A percentile compares a stretch with the other conserved stretches of the same genome.
phyloP scores from a whole-genome alignment of 64 coral and sea anemone genomes.

The Pocillopora damicornis region DNA sequence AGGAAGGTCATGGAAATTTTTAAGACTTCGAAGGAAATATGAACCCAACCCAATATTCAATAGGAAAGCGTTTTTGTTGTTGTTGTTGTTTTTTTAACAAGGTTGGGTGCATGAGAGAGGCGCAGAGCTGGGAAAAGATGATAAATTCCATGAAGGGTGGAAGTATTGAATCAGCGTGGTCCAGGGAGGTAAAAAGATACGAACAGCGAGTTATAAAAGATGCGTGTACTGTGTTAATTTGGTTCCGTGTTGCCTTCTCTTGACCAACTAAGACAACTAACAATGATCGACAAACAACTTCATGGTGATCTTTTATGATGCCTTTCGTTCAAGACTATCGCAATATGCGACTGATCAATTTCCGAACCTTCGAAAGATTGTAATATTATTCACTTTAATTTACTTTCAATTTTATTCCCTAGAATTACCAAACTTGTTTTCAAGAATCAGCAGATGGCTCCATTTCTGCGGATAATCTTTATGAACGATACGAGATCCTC shows the following conservation, averaged over 20 bases:
- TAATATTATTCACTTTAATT: background rate
- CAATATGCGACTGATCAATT: no score
- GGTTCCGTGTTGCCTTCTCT: no score
- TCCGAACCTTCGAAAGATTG: background rate
- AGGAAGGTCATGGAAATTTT: no score
- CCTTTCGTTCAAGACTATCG: no score
- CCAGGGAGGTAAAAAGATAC: slow-evolving; percentile 31
- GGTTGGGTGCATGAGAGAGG: slow-evolving; percentile 65
- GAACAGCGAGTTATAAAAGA: background rate
- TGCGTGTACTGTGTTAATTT: no score
- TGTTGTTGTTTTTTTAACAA: background rate
- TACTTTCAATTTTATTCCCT: background rate
- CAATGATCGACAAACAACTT: no score
- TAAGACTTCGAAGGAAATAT: no score
- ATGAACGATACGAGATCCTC: slow-evolving; percentile 68
- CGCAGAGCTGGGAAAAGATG: slow-evolving; percentile 56
- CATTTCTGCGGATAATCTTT: background rate
- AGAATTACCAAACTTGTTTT: slow-evolving; percentile 79
- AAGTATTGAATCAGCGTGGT: slow-evolving; percentile 50
- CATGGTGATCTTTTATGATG: no score
- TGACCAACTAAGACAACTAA: no score
- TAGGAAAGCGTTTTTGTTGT: background rate
- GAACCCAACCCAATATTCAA: background rate
- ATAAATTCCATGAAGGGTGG: slow-evolving; percentile 13
- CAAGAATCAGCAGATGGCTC: background rate